Evolutionary conservation across 2,113 vertebrate genomes (phyloP).

Genomic region (Petromus typicus): DNA sequence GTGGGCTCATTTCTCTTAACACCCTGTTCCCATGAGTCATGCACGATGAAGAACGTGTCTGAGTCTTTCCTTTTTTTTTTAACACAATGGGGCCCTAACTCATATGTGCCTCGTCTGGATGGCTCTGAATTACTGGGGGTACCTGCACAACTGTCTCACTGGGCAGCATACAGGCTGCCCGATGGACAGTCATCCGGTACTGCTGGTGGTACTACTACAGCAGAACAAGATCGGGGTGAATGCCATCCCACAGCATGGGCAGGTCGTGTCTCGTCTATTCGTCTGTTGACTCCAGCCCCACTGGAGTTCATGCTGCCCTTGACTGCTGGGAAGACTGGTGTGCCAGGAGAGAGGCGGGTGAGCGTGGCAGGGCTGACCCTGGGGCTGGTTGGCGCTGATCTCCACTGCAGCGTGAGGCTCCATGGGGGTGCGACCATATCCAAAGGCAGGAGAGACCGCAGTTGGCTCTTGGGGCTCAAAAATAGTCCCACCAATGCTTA

Average conservation of each 20-base stretch:
- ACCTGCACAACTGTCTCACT: neutral
- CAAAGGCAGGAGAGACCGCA: neutral
- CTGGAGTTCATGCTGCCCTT: neutral
- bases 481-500: neutral
- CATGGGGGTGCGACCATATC: rapidly evolving
- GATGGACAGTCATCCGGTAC: too few species aligned
- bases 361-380: neutral
- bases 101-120: neutral
- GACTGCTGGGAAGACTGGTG: neutral
- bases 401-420: rapidly evolving
- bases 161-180: too few species aligned
- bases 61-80: neutral
- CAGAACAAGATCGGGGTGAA: neutral
- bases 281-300: rapidly evolving
- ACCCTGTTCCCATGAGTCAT: neutral
- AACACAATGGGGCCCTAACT: neutral
- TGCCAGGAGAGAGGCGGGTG: neutral
- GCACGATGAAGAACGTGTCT: neutral
- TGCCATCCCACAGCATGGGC: rapidly evolving
- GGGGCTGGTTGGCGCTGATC: neutral
- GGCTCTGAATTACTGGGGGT: neutral
- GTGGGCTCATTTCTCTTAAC: neutral
- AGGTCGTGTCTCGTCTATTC: rapidly evolving
- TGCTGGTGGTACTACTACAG: too few species aligned
- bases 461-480: neutral